Evolutionary conservation across 2,113 vertebrate species (phyloP).

Genomic region (Hydrolagus affinis): DNA sequence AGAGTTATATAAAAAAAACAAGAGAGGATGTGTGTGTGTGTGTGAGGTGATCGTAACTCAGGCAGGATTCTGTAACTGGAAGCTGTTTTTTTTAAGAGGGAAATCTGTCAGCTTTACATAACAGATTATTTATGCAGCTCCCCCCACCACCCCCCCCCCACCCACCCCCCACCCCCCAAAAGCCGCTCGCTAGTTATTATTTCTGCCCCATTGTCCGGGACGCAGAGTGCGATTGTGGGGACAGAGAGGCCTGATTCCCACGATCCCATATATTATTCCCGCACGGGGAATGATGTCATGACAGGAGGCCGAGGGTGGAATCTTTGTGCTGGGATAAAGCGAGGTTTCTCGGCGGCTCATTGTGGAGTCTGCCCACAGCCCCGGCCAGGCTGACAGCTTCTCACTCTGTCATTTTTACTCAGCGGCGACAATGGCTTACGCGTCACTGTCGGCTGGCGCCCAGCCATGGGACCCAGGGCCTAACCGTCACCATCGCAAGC

Average conservation of each 20-base stretch:
- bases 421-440: conserved; percentile 6
- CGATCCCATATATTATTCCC: conserved; percentile 26
- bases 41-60: background rate
- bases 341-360: conserved; percentile 19
- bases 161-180: no score
- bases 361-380: conserved; percentile 7
- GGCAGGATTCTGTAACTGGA: background rate
- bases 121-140: background rate
- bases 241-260: conserved; percentile 18
- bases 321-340: conserved; percentile 22
- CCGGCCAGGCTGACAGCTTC: background rate
- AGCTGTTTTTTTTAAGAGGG: background rate
- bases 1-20: no score
- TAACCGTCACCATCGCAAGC: background rate
- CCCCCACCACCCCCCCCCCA: no score
- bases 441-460: conserved; percentile 23
- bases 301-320: conserved; percentile 1
- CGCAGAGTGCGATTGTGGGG: background rate
- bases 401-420: conserved; percentile 32
- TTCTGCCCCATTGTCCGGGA: background rate
- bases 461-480: background rate
- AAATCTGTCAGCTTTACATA: background rate
- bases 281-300: conserved; percentile 24
- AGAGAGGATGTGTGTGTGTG: background rate
- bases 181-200: background rate